These are phyloP conservation scores for Mizuhopecten yessoensis DNA, from an alignment of 1,140 invertebrate genomes.

Conservation along the genomic window DNA sequence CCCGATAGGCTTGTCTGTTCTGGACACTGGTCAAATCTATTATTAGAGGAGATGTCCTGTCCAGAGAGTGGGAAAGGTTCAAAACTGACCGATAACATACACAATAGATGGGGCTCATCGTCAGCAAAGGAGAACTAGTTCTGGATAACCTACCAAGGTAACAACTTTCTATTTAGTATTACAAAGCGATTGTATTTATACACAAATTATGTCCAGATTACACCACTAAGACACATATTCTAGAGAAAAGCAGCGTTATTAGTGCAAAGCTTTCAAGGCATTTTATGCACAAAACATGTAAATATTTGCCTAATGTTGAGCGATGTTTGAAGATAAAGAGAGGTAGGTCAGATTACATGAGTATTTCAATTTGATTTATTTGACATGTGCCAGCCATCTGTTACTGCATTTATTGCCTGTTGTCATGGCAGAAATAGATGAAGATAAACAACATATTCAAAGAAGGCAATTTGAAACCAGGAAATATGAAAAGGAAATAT, in stretches of 20 bases:
- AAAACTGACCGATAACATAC: neutral
- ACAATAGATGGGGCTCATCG: neutral
- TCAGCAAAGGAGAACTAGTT: neutral
- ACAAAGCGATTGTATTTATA: neutral
- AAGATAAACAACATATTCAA: neutral
- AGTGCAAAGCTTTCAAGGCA: too few relatives aligned
- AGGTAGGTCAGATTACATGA: neutral
- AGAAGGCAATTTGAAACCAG: neutral
- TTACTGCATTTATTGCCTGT: slow-evolving; percentile 19
- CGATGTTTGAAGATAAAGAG: neutral
- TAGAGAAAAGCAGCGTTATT: too few relatives aligned
- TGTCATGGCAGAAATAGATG: neutral
- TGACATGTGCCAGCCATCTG: neutral
- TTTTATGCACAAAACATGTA: neutral
- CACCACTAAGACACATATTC: too few relatives aligned
- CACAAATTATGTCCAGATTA: too few relatives aligned
- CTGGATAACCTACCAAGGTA: neutral
- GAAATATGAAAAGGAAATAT: neutral
- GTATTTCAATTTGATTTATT: neutral
- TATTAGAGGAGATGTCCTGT: neutral
- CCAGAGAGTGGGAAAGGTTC: neutral
- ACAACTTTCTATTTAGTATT: neutral
- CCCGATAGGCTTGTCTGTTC: neutral
- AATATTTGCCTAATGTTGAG: neutral
- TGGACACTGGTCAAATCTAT: neutral